These are phyloP conservation scores for Lepilemur ruficaudatus DNA, from an alignment of 2,797 vertebrate species.

Conservation along the genomic window DNA sequence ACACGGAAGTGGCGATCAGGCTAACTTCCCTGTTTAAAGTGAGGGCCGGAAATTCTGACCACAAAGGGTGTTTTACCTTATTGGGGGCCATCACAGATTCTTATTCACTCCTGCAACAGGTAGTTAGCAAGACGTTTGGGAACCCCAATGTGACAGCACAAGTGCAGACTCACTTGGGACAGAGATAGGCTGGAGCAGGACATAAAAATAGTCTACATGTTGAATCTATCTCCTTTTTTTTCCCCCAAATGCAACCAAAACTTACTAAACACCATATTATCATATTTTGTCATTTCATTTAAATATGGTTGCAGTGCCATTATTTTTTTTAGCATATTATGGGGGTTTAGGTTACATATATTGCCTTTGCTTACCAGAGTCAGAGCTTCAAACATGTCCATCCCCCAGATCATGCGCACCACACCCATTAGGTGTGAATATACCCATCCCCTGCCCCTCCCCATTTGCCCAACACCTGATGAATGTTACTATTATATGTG, in stretches of 20 bases:
- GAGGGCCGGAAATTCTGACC: not conserved
- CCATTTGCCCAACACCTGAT: too few relatives aligned
- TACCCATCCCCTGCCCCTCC: too few relatives aligned
- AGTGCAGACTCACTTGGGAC: not conserved
- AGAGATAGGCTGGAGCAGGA: not conserved
- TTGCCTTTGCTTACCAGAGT: too few relatives aligned
- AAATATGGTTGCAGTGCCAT: not conserved
- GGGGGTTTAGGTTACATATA: too few relatives aligned
- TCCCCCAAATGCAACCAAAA: not conserved
- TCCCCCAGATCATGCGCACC: too few relatives aligned
- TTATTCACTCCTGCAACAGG: not conserved
- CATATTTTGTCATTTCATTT: not conserved
- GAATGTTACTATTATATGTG: too few relatives aligned
- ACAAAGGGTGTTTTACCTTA: fast-evolving
- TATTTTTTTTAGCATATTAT: not conserved
- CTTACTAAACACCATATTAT: not conserved
- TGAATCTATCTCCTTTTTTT: not conserved
- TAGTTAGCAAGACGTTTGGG: not conserved
- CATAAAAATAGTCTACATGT: not conserved
- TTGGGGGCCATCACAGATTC: fast-evolving
- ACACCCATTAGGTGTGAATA: too few relatives aligned
- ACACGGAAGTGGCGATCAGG: too few relatives aligned
- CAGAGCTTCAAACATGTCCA: too few relatives aligned
- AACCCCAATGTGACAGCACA: not conserved
- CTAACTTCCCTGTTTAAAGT: not conserved